Evolutionary conservation across 2,888 invertebrate species (phyloP).

Genomic region (Drosophila multiciliata): DNA sequence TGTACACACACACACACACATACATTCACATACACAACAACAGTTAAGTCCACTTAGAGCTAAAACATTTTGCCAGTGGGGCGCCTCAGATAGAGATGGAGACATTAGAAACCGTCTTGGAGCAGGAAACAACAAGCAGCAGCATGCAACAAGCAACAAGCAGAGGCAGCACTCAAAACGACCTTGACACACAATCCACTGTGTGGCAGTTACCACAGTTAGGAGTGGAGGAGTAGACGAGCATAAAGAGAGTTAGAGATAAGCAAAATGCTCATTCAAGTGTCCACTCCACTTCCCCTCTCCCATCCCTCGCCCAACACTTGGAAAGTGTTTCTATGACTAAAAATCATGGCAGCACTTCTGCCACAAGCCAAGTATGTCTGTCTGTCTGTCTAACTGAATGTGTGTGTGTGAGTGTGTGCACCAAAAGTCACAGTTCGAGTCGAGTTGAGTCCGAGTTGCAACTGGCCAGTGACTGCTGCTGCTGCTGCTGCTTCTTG

Average conservation of each 20-base stretch:
- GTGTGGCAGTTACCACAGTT: constrained; percentile 35
- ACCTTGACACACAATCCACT: constrained; percentile 69
- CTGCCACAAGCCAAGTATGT: constrained; percentile 12
- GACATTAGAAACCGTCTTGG: constrained; percentile 77
- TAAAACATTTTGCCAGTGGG: constrained; percentile 31
- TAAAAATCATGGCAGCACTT: constrained; percentile 18
- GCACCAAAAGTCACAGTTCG: constrained; percentile 56
- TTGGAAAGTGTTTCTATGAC: constrained; percentile 2
- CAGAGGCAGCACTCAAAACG: constrained; percentile 39
- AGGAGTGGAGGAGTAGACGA: not conserved
- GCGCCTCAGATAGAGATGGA: constrained; percentile 55
- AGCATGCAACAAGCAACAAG: not conserved
- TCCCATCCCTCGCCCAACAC: not conserved
- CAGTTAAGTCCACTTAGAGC: constrained; percentile 53
- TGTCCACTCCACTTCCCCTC: not conserved
- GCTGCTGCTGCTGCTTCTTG: constrained; percentile 16
- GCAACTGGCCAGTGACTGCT: constrained; percentile 6
- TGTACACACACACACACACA: constrained; percentile 13
- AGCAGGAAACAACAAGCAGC: constrained; percentile 68
- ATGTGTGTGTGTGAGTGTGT: not conserved
- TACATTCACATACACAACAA: constrained; percentile 15
- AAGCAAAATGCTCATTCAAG: constrained; percentile 12
- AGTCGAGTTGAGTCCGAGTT: constrained; percentile 15
- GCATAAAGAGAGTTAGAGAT: not conserved
- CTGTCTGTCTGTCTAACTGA: not conserved